A percentile compares a stretch with the other conserved stretches of the same genome.
Conservation (phyloP, 2,888 invertebrate genomes). For the Polydrusus tereticollis region DNA sequence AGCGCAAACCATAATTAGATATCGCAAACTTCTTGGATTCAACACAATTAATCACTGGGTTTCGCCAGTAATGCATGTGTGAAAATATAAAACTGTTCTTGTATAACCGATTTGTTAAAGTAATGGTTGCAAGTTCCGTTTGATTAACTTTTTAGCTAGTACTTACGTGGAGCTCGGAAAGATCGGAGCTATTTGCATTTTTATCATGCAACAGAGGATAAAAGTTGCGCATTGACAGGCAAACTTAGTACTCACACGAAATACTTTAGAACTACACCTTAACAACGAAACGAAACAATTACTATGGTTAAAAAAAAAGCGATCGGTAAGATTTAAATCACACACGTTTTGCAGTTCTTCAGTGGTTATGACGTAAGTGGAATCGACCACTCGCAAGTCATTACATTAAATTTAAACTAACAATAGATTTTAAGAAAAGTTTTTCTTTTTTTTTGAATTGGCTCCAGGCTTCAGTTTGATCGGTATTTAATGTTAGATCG, state of each 20-base stretch:
- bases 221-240: too few species aligned
- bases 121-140: background rate
- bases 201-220: too few species aligned
- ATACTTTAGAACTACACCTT: too few species aligned
- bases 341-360: too few species aligned
- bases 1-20: constrained; percentile 7
- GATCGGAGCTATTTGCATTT: too few species aligned
- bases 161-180: too few species aligned
- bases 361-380: too few species aligned
- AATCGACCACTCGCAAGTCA: too few species aligned
- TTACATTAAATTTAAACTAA: background rate
- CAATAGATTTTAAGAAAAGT: background rate
- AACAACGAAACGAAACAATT: too few species aligned
- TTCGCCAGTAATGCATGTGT: constrained; percentile 10
- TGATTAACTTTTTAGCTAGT: background rate
- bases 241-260: too few species aligned
- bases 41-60: background rate
- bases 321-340: too few species aligned
- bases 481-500: background rate
- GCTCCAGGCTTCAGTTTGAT: background rate
- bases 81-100: constrained; percentile 2
- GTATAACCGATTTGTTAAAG: background rate
- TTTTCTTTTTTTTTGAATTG: background rate
- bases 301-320: too few species aligned
- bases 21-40: background rate